Evolutionary conservation across 2,113 vertebrate genomes (phyloP), one percentile per base, ranked within the genome.

Genomic region (Mola mola): DNA sequence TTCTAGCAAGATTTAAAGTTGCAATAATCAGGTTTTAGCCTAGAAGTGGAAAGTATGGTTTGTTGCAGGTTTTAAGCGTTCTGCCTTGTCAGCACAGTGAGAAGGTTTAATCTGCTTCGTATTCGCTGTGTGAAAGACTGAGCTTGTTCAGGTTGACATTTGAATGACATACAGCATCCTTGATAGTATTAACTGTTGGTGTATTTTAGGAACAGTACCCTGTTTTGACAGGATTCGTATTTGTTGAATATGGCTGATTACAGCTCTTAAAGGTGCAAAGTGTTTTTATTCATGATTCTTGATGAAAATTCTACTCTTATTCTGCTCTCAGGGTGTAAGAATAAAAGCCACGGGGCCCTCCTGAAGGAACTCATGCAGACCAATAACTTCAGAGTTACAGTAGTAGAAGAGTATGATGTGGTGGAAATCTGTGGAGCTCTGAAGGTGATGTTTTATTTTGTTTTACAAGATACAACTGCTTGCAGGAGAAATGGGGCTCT

Each of bases 301-400:
- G n/a, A n/a, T n/a, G n/a, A n/a, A n/a, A n/a, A n/a, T n/a, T n/a
- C n/a, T n/a, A n/a, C n/a, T 48, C 55, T 44, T 33, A 7, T 33
- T 42, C 15, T 51, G 38, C 51, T 58, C 60, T 17, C 72, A 99
- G 97, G 96, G 42, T 95, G 94, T 87, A 96, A 92, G 88, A 93
- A 96, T 69, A 57, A 26, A 20, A 88, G 89, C 56, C 91, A 96
- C 0, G 95, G 96, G 36, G 89, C 91, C 57, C 87, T 89, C 9
- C 90, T 98, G 75, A 99, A 99, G 86, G 95, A 97, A 9, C 90
- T 99, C 66, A 94, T 99, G 93, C 96, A 99, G 88, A 97, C 97
- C 0, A 90, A 72, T 1, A 95, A 97, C 62, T 99, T 99, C 75
- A 88, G 97, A 0, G 93, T 98, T 51, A 95, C 94, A 0, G 96